Conservation (phyloP, 2,113 vertebrate genomes). For the Seriola aureovittata region DNA sequence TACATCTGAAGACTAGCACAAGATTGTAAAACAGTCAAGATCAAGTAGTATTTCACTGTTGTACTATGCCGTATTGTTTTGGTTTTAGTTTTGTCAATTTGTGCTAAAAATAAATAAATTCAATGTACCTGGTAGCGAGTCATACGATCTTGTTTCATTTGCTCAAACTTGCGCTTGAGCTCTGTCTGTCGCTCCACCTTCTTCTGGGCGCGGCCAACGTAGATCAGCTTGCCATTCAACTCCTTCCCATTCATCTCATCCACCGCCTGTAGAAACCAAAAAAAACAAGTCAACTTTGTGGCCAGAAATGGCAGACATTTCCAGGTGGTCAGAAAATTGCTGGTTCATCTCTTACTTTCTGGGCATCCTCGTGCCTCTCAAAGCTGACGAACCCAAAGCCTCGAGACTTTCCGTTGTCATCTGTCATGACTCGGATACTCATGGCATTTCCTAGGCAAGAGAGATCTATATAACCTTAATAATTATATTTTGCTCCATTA, state of each 20-base stretch:
- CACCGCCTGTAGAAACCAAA: constrained; percentile 86
- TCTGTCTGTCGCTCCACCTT: constrained; percentile 97
- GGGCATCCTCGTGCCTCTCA: constrained; percentile 97
- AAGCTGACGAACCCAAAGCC: constrained; percentile 99
- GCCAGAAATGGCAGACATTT: background rate
- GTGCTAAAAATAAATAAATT: background rate
- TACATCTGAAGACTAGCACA: background rate
- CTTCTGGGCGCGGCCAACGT: constrained; percentile 97
- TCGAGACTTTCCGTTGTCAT: constrained; percentile 94
- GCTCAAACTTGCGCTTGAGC: constrained; percentile 97
- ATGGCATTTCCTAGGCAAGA: constrained; percentile 89
- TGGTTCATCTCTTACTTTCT: constrained; percentile 85
- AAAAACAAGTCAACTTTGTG: background rate
- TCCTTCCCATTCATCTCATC: constrained; percentile 99
- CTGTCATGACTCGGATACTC: constrained; percentile 97
- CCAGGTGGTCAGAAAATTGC: background rate
- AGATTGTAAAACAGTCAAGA: background rate
- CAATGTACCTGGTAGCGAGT: constrained; percentile 94
- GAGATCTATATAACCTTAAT: background rate
- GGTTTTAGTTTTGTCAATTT: background rate
- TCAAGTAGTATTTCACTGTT: background rate
- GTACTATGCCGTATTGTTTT: background rate
- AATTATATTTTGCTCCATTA: background rate
- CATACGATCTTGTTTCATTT: constrained; percentile 99
- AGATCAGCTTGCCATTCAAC: constrained; percentile 95